A percentile compares a stretch with the other conserved stretches of the same genome.
phyloP scores from a whole-genome alignment of 1,140 invertebrate species.

The Propsilocerus akamusi region DNA sequence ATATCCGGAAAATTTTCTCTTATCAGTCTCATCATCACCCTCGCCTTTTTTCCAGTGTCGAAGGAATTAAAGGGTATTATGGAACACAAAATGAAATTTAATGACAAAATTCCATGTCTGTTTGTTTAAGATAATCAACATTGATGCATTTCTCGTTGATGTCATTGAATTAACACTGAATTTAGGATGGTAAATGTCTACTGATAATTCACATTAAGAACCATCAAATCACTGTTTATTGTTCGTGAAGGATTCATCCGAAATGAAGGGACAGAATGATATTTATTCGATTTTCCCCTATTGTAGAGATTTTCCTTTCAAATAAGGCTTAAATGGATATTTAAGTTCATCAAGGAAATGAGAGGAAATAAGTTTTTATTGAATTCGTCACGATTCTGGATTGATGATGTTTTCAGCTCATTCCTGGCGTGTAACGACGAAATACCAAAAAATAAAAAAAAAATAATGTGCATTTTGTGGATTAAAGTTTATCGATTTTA shows the following conservation, averaged over 20 bases:
- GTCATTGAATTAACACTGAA: slow-evolving; percentile 1
- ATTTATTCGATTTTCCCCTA: neutral
- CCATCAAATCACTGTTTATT: slow-evolving; percentile 3
- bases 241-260: neutral
- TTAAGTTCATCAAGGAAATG: slow-evolving; percentile 3
- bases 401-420: too few species aligned
- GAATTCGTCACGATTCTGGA: neutral
- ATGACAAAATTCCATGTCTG: slow-evolving; percentile 1
- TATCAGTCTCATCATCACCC: slow-evolving; percentile 1
- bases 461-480: neutral
- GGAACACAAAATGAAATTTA: too few species aligned
- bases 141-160: neutral
- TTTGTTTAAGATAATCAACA: slow-evolving; percentile 2
- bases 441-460: too few species aligned
- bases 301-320: neutral
- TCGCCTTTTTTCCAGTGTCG: neutral
- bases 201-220: slow-evolving; percentile 2
- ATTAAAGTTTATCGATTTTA: neutral
- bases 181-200: slow-evolving; percentile 1
- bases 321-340: neutral
- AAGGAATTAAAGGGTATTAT: neutral
- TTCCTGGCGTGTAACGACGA: too few species aligned
- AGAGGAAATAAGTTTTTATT: slow-evolving; percentile 3
- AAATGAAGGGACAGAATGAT: neutral
- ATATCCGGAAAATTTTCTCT: slow-evolving; percentile 1